Evolutionary conservation across 2,797 vertebrate species (phyloP), one percentile per base, ranked within the genome.

Genomic region (Stomatorhinus walkeri): DNA sequence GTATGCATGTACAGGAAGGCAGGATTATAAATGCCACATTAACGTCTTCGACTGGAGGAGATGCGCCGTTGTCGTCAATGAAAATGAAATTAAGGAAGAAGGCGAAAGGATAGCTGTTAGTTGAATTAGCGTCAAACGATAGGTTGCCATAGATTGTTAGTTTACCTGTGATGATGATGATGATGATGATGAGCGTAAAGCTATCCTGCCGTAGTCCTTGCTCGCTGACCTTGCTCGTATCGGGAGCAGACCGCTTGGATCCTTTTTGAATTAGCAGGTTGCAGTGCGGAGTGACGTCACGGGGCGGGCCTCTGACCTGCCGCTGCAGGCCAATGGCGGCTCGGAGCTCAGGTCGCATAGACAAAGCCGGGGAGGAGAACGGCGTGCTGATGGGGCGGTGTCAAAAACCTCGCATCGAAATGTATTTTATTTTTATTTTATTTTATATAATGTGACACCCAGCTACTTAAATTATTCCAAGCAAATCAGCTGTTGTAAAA

Each of bases 211-310:
- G 46, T 24, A 49, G 81, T 85, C 43, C 48, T 85, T 46, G 48
- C 1, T 24, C 81, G 43, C 81, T 85, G 81, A 48, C 81, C 81
- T 85, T 85, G 81, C n/a, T 48, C n/a, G 43, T 85, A 85, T 85
- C 51, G 43, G n/a, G 48, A 83, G 46, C 16, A 48, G 43, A 48
- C 79, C 9, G 79, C 19, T 83, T 83, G 68, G 68, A 72, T 46
- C 40, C 76, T 81, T 46, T 81, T 81, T 81, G 76, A 81, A 81
- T 81, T 81, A 81, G 76, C 76, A 81, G 76, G 76, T 81, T 81
- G 76, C 76, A 81, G 76, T 46, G 76, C 6, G 36, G 76, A 1
- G 14, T 81, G 76, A 81, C 76, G 40, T 81, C 40, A 81, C 76
- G 76, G 40, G 76, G 76, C 76, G 76, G 76, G 8, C 36, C 19